phyloP scores from a whole-genome alignment of 1,140 invertebrate species.

The Polyergus mexicanus region DNA sequence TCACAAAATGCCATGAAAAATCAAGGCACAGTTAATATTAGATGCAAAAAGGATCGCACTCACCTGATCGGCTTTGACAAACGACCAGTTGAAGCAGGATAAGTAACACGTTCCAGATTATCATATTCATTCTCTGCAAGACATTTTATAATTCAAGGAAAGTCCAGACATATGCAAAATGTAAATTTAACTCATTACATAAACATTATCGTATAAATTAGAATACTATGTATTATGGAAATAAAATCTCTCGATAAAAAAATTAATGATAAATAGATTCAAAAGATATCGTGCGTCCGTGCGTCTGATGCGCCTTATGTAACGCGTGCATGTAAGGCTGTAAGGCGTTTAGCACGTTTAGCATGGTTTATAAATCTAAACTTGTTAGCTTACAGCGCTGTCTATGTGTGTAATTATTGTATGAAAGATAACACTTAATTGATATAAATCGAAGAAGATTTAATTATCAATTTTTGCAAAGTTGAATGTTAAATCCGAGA shows the following conservation, averaged over 20 bases:
- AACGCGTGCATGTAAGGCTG: neutral
- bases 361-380: neutral
- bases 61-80: conserved; percentile 29
- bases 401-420: neutral
- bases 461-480: neutral
- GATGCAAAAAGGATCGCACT: neutral
- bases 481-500: neutral
- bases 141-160: neutral
- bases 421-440: neutral
- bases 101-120: conserved; percentile 32
- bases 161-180: neutral
- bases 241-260: neutral
- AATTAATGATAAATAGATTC: too few species aligned
- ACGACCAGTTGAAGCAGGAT: neutral
- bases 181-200: neutral
- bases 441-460: neutral
- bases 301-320: neutral
- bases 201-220: neutral
- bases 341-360: neutral
- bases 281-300: neutral
- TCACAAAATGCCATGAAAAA: neutral
- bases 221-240: neutral
- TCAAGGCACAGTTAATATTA: neutral
- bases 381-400: neutral
- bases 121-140: conserved; percentile 50